phyloP scores from a whole-genome alignment of 2,113 vertebrate genomes.

The Natator depressus region DNA sequence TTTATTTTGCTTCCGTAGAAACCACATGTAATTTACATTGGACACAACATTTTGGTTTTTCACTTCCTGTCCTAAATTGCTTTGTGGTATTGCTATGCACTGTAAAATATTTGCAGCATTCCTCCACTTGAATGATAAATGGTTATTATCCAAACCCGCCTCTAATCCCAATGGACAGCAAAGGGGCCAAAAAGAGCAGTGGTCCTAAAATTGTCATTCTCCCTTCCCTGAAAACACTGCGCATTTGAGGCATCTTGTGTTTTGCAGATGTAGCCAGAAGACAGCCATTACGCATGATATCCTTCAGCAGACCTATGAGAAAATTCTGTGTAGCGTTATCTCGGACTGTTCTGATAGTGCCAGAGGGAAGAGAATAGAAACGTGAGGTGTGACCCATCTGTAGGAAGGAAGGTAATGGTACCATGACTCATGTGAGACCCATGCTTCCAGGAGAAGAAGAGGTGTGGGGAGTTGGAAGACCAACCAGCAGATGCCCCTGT shows the following conservation, averaged over 20 bases:
- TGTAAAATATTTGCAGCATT: accelerated
- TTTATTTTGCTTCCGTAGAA: background rate
- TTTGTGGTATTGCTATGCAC: background rate
- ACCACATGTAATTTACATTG: accelerated
- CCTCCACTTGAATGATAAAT: background rate
- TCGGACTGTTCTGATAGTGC: background rate
- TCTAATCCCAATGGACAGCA: background rate
- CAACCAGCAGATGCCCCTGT: background rate
- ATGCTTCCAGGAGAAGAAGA: background rate
- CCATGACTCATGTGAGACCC: background rate
- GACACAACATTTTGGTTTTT: accelerated
- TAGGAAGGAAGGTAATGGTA: slow-evolving; percentile 21
- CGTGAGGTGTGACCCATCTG: accelerated
- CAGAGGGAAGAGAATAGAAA: slow-evolving; percentile 18
- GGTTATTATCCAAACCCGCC: background rate
- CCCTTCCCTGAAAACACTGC: slow-evolving; percentile 49
- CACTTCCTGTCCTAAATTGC: accelerated
- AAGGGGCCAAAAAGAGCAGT: background rate
- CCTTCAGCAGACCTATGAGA: slow-evolving; percentile 10
- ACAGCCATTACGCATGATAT: background rate
- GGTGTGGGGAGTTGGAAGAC: background rate
- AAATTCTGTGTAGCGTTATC: slow-evolving; percentile 61
- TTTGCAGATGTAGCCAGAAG: slow-evolving; percentile 6
- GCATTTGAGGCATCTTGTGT: slow-evolving; percentile 49
- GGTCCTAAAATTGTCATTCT: background rate